These are phyloP conservation scores for Sitta europaea DNA, from an alignment of 2,113 vertebrate species.

Conservation along the genomic window DNA sequence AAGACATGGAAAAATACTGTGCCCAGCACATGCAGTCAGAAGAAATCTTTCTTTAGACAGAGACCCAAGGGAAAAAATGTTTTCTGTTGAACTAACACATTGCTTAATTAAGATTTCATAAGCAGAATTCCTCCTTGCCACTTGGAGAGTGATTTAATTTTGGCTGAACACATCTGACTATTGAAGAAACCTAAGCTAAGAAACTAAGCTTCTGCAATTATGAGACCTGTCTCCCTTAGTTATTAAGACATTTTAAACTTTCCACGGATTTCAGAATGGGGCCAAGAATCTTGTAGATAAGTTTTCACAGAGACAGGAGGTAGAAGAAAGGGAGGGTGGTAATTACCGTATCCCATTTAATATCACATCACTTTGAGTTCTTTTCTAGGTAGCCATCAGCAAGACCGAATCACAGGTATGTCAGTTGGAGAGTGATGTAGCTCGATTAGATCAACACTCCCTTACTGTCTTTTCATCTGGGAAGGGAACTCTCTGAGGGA, in stretches of 20 bases:
- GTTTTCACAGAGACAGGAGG: not conserved
- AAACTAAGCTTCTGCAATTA: not conserved
- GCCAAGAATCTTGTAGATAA: not conserved
- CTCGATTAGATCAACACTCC: not conserved
- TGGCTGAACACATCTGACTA: not conserved
- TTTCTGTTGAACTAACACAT: not conserved
- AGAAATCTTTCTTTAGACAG: not conserved
- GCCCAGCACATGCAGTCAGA: not conserved
- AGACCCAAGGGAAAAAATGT: not conserved
- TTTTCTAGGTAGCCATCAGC: not conserved
- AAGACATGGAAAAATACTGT: slow-evolving; percentile 9
- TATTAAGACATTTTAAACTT: not conserved
- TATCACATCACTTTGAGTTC: not conserved
- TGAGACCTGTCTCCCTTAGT: not conserved
- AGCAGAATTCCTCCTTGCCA: not conserved
- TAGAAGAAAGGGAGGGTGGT: not conserved
- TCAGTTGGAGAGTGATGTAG: not conserved
- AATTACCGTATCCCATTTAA: not conserved
- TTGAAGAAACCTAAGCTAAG: not conserved
- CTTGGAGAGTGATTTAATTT: not conserved
- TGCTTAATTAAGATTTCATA: slow-evolving; percentile 33
- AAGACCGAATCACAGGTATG: not conserved
- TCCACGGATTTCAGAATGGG: not conserved
- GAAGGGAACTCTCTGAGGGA: not conserved
- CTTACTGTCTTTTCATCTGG: not conserved